Percentiles rank a stretch among this genome's conserved stretches.
These are phyloP conservation scores for Patella depressa DNA, from an alignment of 2,888 invertebrate species.

Conservation along the genomic window DNA sequence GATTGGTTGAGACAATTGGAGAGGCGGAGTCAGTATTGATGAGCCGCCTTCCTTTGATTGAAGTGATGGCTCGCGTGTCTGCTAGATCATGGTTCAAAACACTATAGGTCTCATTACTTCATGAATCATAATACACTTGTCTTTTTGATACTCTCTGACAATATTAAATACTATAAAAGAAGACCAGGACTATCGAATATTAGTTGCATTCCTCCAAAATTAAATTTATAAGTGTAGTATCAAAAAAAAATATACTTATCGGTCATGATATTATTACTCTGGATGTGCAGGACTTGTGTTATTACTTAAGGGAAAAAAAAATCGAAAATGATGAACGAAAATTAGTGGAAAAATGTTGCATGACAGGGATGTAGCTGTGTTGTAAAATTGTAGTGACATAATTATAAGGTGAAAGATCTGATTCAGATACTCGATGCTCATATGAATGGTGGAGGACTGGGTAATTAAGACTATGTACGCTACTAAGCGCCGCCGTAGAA, in stretches of 20 bases:
- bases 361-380: conserved; percentile 3
- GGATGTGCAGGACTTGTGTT: too few species aligned
- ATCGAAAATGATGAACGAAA: too few species aligned
- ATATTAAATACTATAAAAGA: conserved; percentile 11
- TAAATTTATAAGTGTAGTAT: too few species aligned
- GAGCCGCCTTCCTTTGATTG: conserved; percentile 22
- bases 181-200: background rate
- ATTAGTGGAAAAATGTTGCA: background rate
- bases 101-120: conserved; percentile 25
- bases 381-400: conserved; percentile 4
- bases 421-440: background rate
- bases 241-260: too few species aligned
- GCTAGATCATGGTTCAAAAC: conserved; percentile 23
- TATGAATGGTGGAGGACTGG: conserved; percentile 62
- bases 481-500: conserved; percentile 92
- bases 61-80: conserved; percentile 37
- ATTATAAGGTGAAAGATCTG: conserved; percentile 8
- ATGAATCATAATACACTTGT: conserved; percentile 32
- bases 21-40: conserved; percentile 19
- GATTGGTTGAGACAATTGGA: background rate
- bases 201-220: too few species aligned
- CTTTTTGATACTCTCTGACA: conserved; percentile 25
- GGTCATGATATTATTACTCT: too few species aligned
- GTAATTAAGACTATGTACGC: conserved; percentile 86
- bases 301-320: too few species aligned